Conservation (phyloP, 2,888 invertebrate species). For the Sicus ferrugineus region DNA sequence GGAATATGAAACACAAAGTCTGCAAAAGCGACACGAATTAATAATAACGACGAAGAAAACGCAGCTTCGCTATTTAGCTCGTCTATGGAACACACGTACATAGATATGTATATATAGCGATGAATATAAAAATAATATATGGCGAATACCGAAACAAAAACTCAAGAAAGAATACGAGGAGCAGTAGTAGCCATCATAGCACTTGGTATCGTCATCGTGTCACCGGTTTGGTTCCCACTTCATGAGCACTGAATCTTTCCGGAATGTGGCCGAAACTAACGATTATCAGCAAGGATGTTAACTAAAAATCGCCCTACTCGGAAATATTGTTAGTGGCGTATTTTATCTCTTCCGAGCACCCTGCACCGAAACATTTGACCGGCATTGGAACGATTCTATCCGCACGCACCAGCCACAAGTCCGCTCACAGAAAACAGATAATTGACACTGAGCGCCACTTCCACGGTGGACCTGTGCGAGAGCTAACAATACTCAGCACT, state of each 20-base stretch:
- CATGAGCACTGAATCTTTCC: slow-evolving; percentile 1
- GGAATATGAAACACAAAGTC: not conserved
- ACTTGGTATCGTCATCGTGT: slow-evolving; percentile 28
- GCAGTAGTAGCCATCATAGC: not conserved
- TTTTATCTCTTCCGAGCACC: not conserved
- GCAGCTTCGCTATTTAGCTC: slow-evolving; percentile 2
- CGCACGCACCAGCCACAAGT: not conserved
- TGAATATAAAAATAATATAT: slow-evolving; percentile 8
- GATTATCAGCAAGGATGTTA: not conserved
- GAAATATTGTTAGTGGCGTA: not conserved
- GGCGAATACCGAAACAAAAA: slow-evolving; percentile 7
- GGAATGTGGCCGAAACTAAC: not conserved
- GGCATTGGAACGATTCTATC: not conserved
- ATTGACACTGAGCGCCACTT: slow-evolving; percentile 14
- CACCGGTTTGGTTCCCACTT: not conserved
- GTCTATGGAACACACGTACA: not conserved
- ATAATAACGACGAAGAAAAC: slow-evolving; percentile 11
- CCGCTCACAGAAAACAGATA: slow-evolving; percentile 13
- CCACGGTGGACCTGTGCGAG: not conserved
- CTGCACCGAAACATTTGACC: slow-evolving; percentile 10
- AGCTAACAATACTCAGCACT: not conserved
- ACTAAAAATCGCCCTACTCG: not conserved
- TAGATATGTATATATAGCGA: not conserved
- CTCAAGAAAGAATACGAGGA: not conserved
- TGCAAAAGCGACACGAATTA: slow-evolving; percentile 13